Conservation (phyloP, 1,140 invertebrate genomes). For the Hestina assimilis region DNA sequence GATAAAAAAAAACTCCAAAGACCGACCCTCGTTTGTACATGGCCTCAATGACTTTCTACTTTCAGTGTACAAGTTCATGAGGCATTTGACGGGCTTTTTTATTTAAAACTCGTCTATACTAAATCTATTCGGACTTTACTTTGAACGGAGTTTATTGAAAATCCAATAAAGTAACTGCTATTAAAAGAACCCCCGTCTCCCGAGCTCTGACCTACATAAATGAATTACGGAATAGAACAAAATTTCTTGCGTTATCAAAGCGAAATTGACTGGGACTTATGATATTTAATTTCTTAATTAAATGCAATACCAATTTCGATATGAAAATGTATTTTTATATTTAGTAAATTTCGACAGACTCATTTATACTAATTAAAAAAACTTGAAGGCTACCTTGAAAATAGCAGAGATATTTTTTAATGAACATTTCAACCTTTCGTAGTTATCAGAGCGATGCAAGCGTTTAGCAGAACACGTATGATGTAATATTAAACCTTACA, state of each 20-base stretch:
- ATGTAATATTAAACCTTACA: constrained; percentile 62
- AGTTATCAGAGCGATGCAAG: constrained; percentile 58
- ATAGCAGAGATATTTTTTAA: not conserved
- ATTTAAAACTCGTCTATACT: not conserved
- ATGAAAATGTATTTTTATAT: too few species aligned
- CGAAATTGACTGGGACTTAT: not conserved
- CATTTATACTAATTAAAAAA: too few species aligned
- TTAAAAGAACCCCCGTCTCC: not conserved
- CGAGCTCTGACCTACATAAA: not conserved
- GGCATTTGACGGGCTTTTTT: not conserved
- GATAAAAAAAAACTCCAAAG: too few species aligned
- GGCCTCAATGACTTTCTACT: too few species aligned
- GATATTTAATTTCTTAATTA: not conserved
- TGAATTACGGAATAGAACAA: not conserved
- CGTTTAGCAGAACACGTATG: constrained; percentile 50
- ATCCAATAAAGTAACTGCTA: not conserved
- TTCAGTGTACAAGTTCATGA: not conserved
- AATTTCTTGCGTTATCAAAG: not conserved
- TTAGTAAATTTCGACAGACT: too few species aligned
- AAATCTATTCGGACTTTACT: not conserved
- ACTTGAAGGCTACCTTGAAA: not conserved
- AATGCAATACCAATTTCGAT: not conserved
- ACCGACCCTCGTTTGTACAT: too few species aligned
- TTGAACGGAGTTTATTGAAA: not conserved
- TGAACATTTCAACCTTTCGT: constrained; percentile 11